These are phyloP conservation scores for Drosophila flavopinicola DNA, from an alignment of 2,888 invertebrate genomes.

Conservation along the genomic window DNA sequence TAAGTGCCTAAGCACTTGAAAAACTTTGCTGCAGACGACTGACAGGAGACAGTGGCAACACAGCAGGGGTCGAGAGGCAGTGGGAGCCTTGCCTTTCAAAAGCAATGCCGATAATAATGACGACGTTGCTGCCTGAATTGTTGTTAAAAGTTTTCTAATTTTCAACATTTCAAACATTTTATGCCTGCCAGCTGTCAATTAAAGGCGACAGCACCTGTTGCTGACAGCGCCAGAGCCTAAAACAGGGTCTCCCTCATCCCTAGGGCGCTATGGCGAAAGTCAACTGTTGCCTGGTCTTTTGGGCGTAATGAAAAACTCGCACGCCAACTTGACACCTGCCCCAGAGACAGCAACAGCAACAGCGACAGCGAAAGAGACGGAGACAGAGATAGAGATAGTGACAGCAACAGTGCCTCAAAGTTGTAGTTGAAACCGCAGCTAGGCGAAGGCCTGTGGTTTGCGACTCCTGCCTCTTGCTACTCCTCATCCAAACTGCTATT, in stretches of 20 bases:
- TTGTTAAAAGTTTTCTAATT: conserved; percentile 80
- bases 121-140: conserved; percentile 58
- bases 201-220: conserved; percentile 78
- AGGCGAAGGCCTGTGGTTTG: conserved; percentile 41
- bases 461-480: neutral
- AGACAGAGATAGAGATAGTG: neutral
- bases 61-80: neutral
- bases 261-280: conserved; percentile 45
- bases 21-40: conserved; percentile 54
- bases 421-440: conserved; percentile 47
- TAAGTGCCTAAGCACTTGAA: conserved; percentile 75
- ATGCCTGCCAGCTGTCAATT: conserved; percentile 79
- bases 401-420: conserved; percentile 30
- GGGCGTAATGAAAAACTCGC: conserved; percentile 61
- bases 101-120: conserved; percentile 69
- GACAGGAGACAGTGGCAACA: neutral
- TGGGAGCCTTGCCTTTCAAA: conserved; percentile 36
- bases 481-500: neutral
- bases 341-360: conserved; percentile 3
- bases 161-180: conserved; percentile 78
- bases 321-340: conserved; percentile 75
- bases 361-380: neutral
- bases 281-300: conserved; percentile 53
- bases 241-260: conserved; percentile 23
- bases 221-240: conserved; percentile 55